Base-by-base conservation (phyloP, 2,113 vertebrate species). In the Microtus ochrogaster region DNA sequence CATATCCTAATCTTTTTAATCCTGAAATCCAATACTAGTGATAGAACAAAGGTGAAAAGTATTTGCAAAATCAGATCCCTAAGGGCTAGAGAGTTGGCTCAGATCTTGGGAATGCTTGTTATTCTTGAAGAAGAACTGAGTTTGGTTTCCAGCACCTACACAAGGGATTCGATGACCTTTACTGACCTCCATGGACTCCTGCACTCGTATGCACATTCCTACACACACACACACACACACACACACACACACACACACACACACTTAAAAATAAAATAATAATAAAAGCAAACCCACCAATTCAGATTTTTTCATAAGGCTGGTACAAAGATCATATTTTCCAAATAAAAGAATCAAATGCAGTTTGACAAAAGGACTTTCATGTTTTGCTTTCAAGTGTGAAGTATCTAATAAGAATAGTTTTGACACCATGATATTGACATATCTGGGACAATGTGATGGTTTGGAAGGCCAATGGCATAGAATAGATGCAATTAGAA, bases 391-490 rank as follows among this genome's bases (percentile, higher is more conserved):
- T 93, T 89, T 26, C 17, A 65, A 68, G 26, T 91, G 17, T 82
- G 47, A 87, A 85, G 17, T 39, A 94, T 83, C 52, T 78, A 90
- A 89, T 68, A 91, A 96, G 82, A 94, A 12, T 68, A 91, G 19
- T 97, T 88, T 91, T 96, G 77, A 90, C 78, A 96, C 21, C 24
- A 52, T 91, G 72, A 76, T 78, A 95, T 88, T 90, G 93, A 94
- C 74, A 82, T 86, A 94, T 94, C 90, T 90, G 92, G 85, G 90
- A 1, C 61, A 90, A 91, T 92, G 11, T 85, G 85, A 91, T 94
- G n/a, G 5, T 58, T 95, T 65, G 39, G 61, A 83, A 95, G 94
- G 81, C 83, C 82, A 92, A 55, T 94, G 61, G 36, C 21, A 41
- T 49, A 61, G 61, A 89, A 65, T 84, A 65, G 26, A 52, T 89